phyloP scores from a whole-genome alignment of 2,797 vertebrate genomes.

The Rhynchotus rufescens region DNA sequence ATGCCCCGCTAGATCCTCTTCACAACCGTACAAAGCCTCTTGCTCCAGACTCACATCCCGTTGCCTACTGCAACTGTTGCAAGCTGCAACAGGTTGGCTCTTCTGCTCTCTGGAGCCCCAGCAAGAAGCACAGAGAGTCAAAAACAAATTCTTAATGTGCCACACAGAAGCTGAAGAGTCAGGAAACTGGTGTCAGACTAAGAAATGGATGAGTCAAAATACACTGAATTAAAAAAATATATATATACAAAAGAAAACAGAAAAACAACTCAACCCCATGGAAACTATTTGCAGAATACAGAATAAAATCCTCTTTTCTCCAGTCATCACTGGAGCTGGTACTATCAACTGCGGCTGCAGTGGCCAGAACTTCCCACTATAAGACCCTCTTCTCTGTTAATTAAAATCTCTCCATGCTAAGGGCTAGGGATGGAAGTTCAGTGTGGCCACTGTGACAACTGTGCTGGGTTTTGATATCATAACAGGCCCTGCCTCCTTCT shows the following conservation, averaged over 20 bases:
- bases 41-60: conserved; percentile 57
- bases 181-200: conserved; percentile 28
- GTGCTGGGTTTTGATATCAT: background rate
- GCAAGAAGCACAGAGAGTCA: conserved; percentile 34
- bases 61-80: conserved; percentile 23
- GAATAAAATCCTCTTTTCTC: conserved; percentile 5
- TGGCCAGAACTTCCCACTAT: background rate
- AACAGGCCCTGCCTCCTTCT: background rate
- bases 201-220: conserved; percentile 65
- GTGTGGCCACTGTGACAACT: background rate
- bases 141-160: conserved; percentile 45
- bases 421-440: background rate
- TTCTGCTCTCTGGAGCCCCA: conserved; percentile 29
- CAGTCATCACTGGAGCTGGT: conserved; percentile 39
- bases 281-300: conserved; percentile 59
- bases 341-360: background rate
- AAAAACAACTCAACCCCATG: conserved; percentile 53
- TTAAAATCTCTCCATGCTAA: background rate
- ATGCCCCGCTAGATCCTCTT: background rate
- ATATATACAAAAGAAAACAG: background rate
- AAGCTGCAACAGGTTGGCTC: conserved; percentile 34
- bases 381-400: background rate
- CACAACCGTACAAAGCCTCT: background rate
- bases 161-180: conserved; percentile 14
- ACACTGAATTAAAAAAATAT: background rate